These are phyloP conservation scores for Neopelma chrysocephalum DNA, from an alignment of 2,797 vertebrate species.

Conservation along the genomic window DNA sequence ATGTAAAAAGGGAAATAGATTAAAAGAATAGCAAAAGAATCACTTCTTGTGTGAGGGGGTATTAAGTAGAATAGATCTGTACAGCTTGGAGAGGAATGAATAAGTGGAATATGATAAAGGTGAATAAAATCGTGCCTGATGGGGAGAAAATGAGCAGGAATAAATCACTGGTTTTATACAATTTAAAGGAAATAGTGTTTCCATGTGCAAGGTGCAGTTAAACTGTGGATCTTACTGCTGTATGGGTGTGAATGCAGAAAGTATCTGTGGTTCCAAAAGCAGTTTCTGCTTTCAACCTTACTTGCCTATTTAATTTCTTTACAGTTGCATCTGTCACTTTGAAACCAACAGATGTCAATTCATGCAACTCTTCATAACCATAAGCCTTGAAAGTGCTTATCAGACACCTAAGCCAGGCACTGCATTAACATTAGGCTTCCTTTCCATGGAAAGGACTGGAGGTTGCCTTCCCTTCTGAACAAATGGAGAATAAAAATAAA, in stretches of 20 bases:
- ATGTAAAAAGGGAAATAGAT: background rate
- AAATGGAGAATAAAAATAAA: background rate
- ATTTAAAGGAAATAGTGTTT: background rate
- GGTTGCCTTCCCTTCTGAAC: background rate
- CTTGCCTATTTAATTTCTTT: background rate
- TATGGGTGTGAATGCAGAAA: background rate
- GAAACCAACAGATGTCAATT: background rate
- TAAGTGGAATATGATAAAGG: background rate
- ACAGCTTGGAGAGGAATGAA: background rate
- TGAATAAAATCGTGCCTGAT: background rate
- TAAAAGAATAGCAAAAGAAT: background rate
- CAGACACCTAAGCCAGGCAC: background rate
- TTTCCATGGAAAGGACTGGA: background rate
- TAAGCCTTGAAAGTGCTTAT: background rate
- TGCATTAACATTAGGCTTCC: background rate
- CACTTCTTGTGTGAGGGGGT: background rate
- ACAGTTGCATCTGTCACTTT: background rate
- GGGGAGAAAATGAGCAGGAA: background rate
- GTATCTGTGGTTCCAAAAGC: background rate
- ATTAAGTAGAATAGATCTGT: background rate
- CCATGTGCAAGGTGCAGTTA: background rate
- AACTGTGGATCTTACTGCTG: background rate
- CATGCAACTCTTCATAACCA: background rate
- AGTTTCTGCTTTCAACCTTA: background rate
- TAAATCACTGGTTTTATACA: background rate